Base-by-base conservation (phyloP, 2,888 invertebrate genomes). In the Meghimatium bilineatum region DNA sequence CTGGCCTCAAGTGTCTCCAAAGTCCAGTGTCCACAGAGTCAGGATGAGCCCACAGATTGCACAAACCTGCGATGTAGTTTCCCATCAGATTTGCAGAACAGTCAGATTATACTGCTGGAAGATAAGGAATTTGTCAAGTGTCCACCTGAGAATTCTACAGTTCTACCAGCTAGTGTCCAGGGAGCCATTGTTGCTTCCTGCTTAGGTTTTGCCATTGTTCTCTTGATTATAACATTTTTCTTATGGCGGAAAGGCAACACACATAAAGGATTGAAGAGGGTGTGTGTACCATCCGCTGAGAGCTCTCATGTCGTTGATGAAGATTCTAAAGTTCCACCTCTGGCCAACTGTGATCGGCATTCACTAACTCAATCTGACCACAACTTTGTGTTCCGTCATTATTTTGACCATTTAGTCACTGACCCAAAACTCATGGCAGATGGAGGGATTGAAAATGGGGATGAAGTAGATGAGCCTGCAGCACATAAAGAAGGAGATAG, bases 351-450 rank as follows among this genome's bases (percentile, higher is more conserved):
- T 60, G 90, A 91, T 63, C 85, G 87, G 60, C 87, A 88, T 20
- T 91, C 91, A 34, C 82, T 91, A 12, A 90, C 89, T 71, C 89
- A 90, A 69, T 92, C 92, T 1, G 91, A 92, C 79, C 90, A 90
- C 87, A 89, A 90, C 85, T 92, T 90, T 88, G 90, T 91, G 72
- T 90, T 92, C 69, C 81, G 90, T 8, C 89, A 91, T 67, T 92
- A 89, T 83, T 91, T 92, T 85, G 89, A 90, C 82, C 88, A 90
- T 32, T 90, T 91, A 89, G 89, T 86, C 26, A 88, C 89, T 12
- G 87, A 89, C 66, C 89, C 88, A 34, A 88, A 88, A 49, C 87
- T 82, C 20, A 82, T 85, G 80, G 82, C 85, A 49, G 77, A 76
- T 29, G 74, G 78, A 12, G 76, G 67, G 6, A 67, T 49, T 29